Base-by-base conservation (phyloP, 2,113 vertebrate species). In the Speoplatyrhinus poulsoni region DNA sequence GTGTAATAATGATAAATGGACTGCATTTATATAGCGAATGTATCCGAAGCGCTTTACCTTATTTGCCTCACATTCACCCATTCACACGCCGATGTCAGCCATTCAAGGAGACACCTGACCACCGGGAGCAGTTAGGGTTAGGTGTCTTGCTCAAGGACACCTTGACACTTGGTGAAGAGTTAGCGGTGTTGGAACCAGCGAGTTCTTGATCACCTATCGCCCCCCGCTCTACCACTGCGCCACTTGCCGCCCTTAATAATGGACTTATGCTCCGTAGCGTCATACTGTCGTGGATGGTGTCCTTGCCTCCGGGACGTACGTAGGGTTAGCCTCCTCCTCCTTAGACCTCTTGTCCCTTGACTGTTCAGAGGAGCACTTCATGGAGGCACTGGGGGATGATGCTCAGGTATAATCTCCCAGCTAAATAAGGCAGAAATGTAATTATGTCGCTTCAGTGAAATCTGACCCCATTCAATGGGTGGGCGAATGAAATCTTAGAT, bases 341-440 rank as follows among this genome's bases (percentile, higher is more conserved):
- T 3, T 47, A 41, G 56, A 26, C 56, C 26, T 53, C 41, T 61
- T 46, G 52, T 32, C 68, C 60, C 16, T 2, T 19, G 41, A 46
- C 60, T 68, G 57, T 80, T 82, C 75, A 76, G 75, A 82, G 66
- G 69, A 60, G 62, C 3, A 12, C 11, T 76, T 83, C 83, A 84
- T 89, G 72, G 76, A 76, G 65, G 75, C 65, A 67, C 70, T 69
- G 67, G 77, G 69, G 82, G 77, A 85, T 78, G 50, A 88, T 90
- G 86, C 89, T 79, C 75, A 91, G 88, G 90, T 87, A 89, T 79
- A 68, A 85, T 88, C 76, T 80, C 75, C 80, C 62, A 69, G 69
- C 74, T 75, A 85, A 91, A 92, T 86, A 88, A 90, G 80, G 64
- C 82, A 77, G 71, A 85, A 86, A 91, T 91, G 48, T 89, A 89